Evolutionary conservation across 1,140 invertebrate species (phyloP).

Genomic region (Zelostemma sp.): DNA sequence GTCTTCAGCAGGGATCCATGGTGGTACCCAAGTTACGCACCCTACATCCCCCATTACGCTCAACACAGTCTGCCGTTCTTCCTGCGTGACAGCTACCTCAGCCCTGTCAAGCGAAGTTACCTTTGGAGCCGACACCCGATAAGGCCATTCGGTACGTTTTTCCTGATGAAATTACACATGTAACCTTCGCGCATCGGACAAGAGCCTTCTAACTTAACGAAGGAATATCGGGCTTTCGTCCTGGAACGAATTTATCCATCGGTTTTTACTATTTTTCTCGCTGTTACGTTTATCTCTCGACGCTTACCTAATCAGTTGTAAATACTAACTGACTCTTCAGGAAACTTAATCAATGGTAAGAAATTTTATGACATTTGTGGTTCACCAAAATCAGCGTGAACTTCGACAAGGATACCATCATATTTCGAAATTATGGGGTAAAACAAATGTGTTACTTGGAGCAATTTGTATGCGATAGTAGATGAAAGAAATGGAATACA

Average conservation of each 20-base stretch:
- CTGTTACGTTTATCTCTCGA: constrained; percentile 10
- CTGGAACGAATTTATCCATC: neutral
- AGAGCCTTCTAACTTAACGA: constrained; percentile 27
- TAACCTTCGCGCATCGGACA: constrained; percentile 12
- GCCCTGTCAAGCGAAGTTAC: constrained; percentile 88
- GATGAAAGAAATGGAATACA: too few relatives aligned
- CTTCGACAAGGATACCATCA: too few relatives aligned
- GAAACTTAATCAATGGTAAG: too few relatives aligned
- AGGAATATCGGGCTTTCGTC: neutral
- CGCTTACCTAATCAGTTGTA: too few relatives aligned
- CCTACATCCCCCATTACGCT: constrained; percentile 75
- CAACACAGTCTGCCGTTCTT: constrained; percentile 81
- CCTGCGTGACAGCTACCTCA: constrained; percentile 87
- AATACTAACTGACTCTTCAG: too few relatives aligned
- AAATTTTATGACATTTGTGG: too few relatives aligned
- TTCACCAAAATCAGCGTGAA: too few relatives aligned
- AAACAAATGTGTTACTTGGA: too few relatives aligned
- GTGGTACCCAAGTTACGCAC: constrained; percentile 86
- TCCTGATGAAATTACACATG: neutral
- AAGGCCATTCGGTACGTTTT: constrained; percentile 83
- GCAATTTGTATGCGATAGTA: too few relatives aligned
- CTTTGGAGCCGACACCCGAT: constrained; percentile 90
- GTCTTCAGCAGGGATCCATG: constrained; percentile 86
- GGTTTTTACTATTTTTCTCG: neutral
- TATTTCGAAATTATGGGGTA: too few relatives aligned